Evolutionary conservation across 2,797 vertebrate species (phyloP), one percentile per base, ranked within the genome.

Genomic region (Molossus molossus): DNA sequence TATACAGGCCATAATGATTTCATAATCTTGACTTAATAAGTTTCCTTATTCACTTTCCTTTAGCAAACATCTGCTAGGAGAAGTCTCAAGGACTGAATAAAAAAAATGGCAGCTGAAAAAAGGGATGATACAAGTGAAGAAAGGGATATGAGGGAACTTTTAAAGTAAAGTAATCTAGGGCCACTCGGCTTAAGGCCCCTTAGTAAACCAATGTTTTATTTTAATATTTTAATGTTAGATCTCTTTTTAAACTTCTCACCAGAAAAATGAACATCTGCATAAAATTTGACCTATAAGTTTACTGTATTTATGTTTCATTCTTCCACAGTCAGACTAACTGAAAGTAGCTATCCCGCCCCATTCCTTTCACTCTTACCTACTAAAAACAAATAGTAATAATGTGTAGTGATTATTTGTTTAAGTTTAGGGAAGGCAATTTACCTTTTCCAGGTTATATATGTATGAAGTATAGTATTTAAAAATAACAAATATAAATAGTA

Each of bases 161-260:
- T 76, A 50, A 72, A 72, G 14, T 37, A 79, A 91, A 62, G 33
- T 84, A 94, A 11, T 64, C 25, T 80, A 57, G 10, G n/a, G 3
- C 90, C 62, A 85, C 70, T 88, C 75, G 37, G 15, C 55, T 29
- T 62, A 90, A 95, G 70, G 21, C 37, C 84, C 60, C 40, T 91
- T 94, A 86, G 70, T 70, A 95, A 84, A 82, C 29, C 53, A 89
- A 17, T 57, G 57, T 85, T 87, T 82, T 64, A 17, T 91, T 94
- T 89, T 58, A 85, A 20, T 90, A 55, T 94, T 94, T 86, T 92
- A 88, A 57, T 33, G 12, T 48, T 33, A 87, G 29, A 87, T 48
- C 25, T 77, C 53, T 85, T 90, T 93, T 87, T 82, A 90, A 93
- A 65, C 11, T 0, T 81, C 60, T 76, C 50, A 69, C 9, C 6